These are phyloP conservation scores for Darevskia nairensis DNA, from an alignment of 2,797 vertebrate species.

Conservation along the genomic window DNA sequence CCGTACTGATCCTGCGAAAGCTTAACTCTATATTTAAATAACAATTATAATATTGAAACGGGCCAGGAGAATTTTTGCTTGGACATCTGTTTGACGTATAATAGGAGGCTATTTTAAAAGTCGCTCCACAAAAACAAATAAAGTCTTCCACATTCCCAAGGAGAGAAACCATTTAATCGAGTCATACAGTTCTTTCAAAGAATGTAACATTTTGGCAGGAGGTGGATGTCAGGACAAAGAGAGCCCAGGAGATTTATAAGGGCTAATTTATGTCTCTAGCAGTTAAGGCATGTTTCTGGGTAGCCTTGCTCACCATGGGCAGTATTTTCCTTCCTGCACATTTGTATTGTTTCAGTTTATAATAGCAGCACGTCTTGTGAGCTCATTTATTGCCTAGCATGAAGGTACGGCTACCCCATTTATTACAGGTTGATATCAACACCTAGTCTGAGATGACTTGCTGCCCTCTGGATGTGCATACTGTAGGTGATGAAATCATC, in stretches of 20 bases:
- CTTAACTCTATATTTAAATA: slow-evolving; percentile 71
- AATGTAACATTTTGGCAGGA: slow-evolving; percentile 76
- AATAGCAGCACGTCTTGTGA: slow-evolving; percentile 88
- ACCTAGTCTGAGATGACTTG: slow-evolving; percentile 83
- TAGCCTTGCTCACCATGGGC: slow-evolving; percentile 78
- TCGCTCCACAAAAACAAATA: slow-evolving; percentile 87
- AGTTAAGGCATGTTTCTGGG: slow-evolving; percentile 77
- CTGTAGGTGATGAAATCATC: slow-evolving; percentile 86
- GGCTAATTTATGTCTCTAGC: slow-evolving; percentile 85
- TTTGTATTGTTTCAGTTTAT: slow-evolving; percentile 90
- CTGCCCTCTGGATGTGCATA: slow-evolving; percentile 69
- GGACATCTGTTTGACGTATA: slow-evolving; percentile 95
- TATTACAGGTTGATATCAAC: slow-evolving; percentile 87
- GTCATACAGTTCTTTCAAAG: slow-evolving; percentile 64
- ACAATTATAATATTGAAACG: slow-evolving; percentile 76
- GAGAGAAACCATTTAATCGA: slow-evolving; percentile 80
- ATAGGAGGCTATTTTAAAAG: slow-evolving; percentile 88
- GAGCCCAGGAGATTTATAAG: slow-evolving; percentile 85
- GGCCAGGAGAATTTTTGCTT: slow-evolving; percentile 88
- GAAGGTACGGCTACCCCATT: slow-evolving; percentile 85
- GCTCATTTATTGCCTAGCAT: slow-evolving; percentile 89
- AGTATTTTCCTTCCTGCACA: slow-evolving; percentile 86
- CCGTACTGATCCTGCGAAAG: slow-evolving; percentile 60
- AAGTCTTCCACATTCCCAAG: slow-evolving; percentile 80
- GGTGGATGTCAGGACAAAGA: slow-evolving; percentile 79